Conservation (phyloP, 2,113 vertebrate species). For the Erpornis zantholeuca region DNA sequence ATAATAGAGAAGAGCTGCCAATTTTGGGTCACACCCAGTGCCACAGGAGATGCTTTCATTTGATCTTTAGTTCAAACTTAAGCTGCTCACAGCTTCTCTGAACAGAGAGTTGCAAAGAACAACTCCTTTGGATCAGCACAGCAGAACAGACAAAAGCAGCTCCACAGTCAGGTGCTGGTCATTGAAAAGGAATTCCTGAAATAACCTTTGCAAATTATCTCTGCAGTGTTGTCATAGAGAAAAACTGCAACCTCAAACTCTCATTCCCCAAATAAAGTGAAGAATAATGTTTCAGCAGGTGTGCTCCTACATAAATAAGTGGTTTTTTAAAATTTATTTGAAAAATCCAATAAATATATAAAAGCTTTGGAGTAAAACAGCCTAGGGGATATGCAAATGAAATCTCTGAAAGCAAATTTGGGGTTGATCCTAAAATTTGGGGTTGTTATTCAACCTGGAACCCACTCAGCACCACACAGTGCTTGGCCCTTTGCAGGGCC, state of each 20-base stretch:
- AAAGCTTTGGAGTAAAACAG: background rate
- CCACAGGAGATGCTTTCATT: slow-evolving; percentile 55
- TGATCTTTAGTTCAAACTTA: slow-evolving; percentile 12
- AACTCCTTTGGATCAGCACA: background rate
- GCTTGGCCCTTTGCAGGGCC: slow-evolving; percentile 12
- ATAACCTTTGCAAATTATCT: slow-evolving; percentile 16
- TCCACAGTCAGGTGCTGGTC: background rate
- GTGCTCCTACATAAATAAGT: background rate
- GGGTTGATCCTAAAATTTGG: background rate
- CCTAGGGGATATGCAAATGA: background rate
- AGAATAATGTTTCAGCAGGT: slow-evolving; percentile 68
- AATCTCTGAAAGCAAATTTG: background rate
- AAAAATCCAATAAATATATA: background rate
- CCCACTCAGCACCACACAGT: background rate
- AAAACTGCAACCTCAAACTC: background rate
- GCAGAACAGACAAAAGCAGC: slow-evolving; percentile 17
- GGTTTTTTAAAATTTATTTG: background rate
- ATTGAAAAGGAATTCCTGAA: slow-evolving; percentile 53
- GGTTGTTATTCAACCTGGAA: background rate
- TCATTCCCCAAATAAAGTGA: background rate
- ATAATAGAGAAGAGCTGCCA: background rate
- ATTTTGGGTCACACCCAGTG: slow-evolving; percentile 51
- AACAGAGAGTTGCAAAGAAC: slow-evolving; percentile 2
- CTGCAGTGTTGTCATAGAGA: background rate
- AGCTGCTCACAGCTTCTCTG: slow-evolving; percentile 66